Conservation (phyloP, 1,140 invertebrate species). For the Hestina assimilis region DNA sequence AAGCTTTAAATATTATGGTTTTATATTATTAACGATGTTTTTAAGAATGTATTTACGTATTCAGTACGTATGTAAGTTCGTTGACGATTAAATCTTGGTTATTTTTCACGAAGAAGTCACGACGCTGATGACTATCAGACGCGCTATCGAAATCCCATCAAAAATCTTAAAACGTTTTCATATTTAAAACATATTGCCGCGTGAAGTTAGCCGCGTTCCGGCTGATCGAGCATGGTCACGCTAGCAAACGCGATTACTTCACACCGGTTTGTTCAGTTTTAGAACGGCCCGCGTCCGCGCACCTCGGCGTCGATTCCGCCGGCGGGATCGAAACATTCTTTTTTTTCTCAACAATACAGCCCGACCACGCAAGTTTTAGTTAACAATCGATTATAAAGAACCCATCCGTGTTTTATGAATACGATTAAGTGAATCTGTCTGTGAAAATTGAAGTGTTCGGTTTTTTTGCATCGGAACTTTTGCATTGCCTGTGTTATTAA, state of each 20-base stretch:
- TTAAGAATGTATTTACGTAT: too few relatives aligned
- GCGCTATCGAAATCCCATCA: conserved; percentile 8
- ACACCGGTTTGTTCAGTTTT: conserved; percentile 71
- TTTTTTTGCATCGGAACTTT: conserved; percentile 43
- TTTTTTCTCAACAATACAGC: conserved; percentile 36
- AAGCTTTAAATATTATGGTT: too few relatives aligned
- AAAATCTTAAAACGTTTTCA: conserved; percentile 13
- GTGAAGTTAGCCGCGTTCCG: conserved; percentile 42
- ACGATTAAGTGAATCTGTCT: conserved; percentile 20
- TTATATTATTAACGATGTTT: too few relatives aligned
- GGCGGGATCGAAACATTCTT: conserved; percentile 46
- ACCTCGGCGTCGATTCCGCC: conserved; percentile 37
- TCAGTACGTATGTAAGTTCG: background rate
- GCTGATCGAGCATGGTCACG: conserved; percentile 44
- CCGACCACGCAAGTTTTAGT: conserved; percentile 29
- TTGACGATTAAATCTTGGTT: conserved; percentile 10
- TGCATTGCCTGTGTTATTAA: conserved; percentile 40
- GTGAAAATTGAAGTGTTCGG: conserved; percentile 11
- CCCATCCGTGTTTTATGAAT: conserved; percentile 4
- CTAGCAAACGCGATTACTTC: conserved; percentile 46
- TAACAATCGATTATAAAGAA: conserved; percentile 23
- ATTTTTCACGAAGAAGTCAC: conserved; percentile 17
- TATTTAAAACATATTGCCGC: conserved; percentile 24
- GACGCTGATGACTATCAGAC: conserved; percentile 5
- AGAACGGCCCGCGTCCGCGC: conserved; percentile 57